phyloP scores from a whole-genome alignment of 1,140 invertebrate species.

The Nylanderia fulva region DNA sequence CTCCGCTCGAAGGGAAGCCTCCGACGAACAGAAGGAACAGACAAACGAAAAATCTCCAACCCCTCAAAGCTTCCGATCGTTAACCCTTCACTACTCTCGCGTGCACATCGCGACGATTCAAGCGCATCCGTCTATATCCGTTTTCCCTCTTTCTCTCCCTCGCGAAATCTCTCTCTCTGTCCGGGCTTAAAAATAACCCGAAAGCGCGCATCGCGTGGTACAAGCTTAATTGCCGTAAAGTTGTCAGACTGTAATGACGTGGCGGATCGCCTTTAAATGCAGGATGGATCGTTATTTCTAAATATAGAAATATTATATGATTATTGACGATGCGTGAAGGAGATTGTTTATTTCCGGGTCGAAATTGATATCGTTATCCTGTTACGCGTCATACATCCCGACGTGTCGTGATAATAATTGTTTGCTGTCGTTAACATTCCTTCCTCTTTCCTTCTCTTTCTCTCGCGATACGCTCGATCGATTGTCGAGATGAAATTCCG shows the following conservation, averaged over 20 bases:
- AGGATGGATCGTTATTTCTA: slow-evolving; percentile 24
- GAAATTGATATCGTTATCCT: background rate
- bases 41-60: slow-evolving; percentile 16
- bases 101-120: slow-evolving; percentile 49
- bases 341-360: background rate
- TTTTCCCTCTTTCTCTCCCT: slow-evolving; percentile 26
- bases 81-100: slow-evolving; percentile 41
- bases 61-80: slow-evolving; percentile 36
- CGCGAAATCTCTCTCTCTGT: slow-evolving; percentile 4
- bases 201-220: slow-evolving; percentile 53
- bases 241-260: slow-evolving; percentile 53
- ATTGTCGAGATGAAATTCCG: background rate
- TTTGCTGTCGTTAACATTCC: background rate
- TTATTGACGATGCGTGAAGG: background rate
- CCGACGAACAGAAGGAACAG: background rate
- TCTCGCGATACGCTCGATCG: background rate
- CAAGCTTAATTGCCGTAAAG: slow-evolving; percentile 73
- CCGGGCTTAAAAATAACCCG: slow-evolving; percentile 73
- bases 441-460: too few relatives aligned
- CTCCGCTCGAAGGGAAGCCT: background rate
- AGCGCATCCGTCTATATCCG: slow-evolving; percentile 52
- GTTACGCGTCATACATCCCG: background rate
- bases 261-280: slow-evolving; percentile 52
- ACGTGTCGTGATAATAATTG: background rate
- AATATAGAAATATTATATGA: slow-evolving; percentile 23